phyloP scores from a whole-genome alignment of 2,113 vertebrate genomes.

The Apus apus region DNA sequence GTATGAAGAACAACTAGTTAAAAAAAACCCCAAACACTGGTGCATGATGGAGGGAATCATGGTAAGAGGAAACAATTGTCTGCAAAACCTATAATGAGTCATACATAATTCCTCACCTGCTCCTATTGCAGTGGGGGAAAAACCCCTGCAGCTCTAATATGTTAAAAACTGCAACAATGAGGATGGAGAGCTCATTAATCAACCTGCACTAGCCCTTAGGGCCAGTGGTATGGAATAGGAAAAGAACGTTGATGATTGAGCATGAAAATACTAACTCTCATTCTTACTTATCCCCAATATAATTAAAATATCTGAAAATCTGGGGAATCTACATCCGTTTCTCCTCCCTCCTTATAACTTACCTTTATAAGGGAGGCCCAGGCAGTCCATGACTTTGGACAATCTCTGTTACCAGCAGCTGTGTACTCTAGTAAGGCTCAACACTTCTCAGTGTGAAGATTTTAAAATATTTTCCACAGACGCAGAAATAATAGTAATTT shows the following conservation, averaged over 20 bases:
- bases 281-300: background rate
- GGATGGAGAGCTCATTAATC: slow-evolving; percentile 39
- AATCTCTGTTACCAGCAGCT: background rate
- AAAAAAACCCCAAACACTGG: background rate
- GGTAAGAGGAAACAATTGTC: background rate
- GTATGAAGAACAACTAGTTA: background rate
- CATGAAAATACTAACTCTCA: slow-evolving; percentile 1
- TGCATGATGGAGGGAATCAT: background rate
- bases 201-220: slow-evolving; percentile 1
- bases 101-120: slow-evolving; percentile 10
- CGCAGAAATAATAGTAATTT: background rate
- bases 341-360: background rate
- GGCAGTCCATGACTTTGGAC: background rate
- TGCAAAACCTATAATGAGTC: background rate
- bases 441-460: background rate
- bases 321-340: background rate
- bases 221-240: background rate
- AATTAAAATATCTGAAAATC: background rate
- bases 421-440: background rate
- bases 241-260: background rate
- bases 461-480: background rate
- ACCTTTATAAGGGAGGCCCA: background rate
- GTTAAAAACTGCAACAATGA: slow-evolving; percentile 21
- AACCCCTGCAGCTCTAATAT: background rate
- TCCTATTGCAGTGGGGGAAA: background rate